phyloP scores from a whole-genome alignment of 2,113 vertebrate species.

The Phylloscopus whistleri region DNA sequence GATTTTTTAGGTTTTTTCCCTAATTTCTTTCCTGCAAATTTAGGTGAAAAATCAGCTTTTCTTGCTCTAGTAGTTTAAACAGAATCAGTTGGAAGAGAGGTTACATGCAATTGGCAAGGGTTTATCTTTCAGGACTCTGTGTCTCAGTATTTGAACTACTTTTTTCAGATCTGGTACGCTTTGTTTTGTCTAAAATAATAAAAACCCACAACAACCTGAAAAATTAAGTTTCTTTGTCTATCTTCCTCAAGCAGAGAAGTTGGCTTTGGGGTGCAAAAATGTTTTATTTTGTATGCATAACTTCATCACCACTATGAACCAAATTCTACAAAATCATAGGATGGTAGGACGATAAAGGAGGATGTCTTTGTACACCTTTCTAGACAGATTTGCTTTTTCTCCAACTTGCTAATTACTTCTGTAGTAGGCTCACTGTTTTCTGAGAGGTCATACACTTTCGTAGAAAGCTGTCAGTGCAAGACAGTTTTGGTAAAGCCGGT shows the following conservation, averaged over 20 bases:
- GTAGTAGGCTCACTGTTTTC: background rate
- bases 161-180: background rate
- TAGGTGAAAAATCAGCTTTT: background rate
- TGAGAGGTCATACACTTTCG: background rate
- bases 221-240: background rate
- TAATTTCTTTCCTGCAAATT: background rate
- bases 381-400: background rate
- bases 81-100: background rate
- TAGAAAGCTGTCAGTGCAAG: background rate
- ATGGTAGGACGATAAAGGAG: background rate
- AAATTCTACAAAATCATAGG: fast-evolving
- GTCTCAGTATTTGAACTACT: background rate
- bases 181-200: background rate
- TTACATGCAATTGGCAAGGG: background rate
- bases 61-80: background rate
- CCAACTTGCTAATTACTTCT: background rate
- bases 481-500: background rate
- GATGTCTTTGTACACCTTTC: background rate
- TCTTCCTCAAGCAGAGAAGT: background rate
- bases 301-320: background rate
- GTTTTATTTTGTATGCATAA: background rate
- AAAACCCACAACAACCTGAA: background rate
- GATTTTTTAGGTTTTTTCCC: background rate
- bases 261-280: background rate
- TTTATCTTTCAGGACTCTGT: background rate